Conservation (phyloP, 2,113 vertebrate species). For the Pelecanoides urinatrix region DNA sequence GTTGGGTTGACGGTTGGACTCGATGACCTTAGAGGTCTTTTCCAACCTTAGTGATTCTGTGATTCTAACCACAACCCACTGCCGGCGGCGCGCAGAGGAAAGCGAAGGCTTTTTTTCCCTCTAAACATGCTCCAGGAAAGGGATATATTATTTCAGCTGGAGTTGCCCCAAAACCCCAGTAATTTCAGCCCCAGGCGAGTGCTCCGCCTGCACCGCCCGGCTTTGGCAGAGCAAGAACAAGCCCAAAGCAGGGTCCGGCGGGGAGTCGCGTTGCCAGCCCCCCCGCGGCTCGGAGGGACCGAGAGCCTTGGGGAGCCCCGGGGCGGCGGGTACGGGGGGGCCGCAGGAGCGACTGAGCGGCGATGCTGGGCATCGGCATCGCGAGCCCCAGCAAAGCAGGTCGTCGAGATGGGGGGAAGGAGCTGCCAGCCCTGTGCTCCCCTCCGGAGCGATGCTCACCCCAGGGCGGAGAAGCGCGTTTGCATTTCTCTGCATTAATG, state of each 20-base stretch:
- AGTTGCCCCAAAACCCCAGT: not conserved
- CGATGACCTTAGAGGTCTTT: no score
- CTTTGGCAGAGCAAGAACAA: not conserved
- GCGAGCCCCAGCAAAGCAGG: not conserved
- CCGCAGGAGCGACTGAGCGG: rapidly evolving
- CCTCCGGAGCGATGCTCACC: not conserved
- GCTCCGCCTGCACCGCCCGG: not conserved
- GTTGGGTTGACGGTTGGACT: no score
- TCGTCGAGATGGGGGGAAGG: rapidly evolving
- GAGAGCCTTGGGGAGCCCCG: not conserved
- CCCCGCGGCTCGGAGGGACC: rapidly evolving
- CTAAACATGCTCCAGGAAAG: not conserved
- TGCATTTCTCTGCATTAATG: not conserved
- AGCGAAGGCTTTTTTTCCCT: not conserved
- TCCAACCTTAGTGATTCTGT: no score
- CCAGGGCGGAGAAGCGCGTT: not conserved
- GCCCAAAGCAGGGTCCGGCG: rapidly evolving
- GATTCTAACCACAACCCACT: not conserved
- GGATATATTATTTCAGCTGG: not conserved
- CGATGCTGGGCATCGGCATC: rapidly evolving
- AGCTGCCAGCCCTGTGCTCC: not conserved
- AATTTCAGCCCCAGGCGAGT: not conserved
- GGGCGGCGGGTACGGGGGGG: not conserved
- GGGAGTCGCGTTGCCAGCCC: rapidly evolving
- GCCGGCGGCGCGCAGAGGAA: not conserved